Base-by-base conservation (phyloP, 2,888 invertebrate genomes). In the Stenolophus ochropezus region DNA sequence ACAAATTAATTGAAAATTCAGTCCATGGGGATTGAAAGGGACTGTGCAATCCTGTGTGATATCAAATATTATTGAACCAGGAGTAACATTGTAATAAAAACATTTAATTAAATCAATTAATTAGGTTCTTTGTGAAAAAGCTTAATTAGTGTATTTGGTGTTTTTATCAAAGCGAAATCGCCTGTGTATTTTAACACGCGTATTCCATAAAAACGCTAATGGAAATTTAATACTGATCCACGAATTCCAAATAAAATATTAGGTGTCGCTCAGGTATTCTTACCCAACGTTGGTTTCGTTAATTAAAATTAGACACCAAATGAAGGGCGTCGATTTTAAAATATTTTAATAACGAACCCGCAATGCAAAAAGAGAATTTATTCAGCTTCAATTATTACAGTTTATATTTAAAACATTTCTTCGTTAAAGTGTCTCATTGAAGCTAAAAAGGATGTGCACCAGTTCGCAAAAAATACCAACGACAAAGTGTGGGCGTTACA, bases 111-210 rank as follows among this genome's bases (percentile, higher is more conserved):
- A 69, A 69, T 33, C 65, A 69, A 33, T 33, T 33, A 69, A 69
- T 69, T 69, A 69, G 65, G 33, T 27, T 33, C 65, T 33, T 69
- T 69, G 33, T 69, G 42, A 69, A 69, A 69, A 69, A 69, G 65
- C 33, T 42, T 69, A 69, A 69, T 69, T 69, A 33, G 65, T 33
- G 11, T 69, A 69, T 69, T 69, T 69, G 33, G 65, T 33, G 65
- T 69, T 69, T 42, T 69, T 69, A 69, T 69, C 65, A 69, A 69
- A 69, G 65, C 1, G 65, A n/a, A 61, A 69, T 69, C 8, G 27
- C 27, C 20, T 42, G 65, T 33, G 27, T 69, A 69, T 11, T 69
- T 33, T 69, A 69, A 21, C 33, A 33, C 11, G 16, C 33, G 5
- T 18, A 33, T 69, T 69, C 18, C 33, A 69, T 33, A 69, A 33